Evolutionary conservation across 2,888 invertebrate species (phyloP), one percentile per base, ranked within the genome.

Genomic region (Coelogynopora nodosa): DNA sequence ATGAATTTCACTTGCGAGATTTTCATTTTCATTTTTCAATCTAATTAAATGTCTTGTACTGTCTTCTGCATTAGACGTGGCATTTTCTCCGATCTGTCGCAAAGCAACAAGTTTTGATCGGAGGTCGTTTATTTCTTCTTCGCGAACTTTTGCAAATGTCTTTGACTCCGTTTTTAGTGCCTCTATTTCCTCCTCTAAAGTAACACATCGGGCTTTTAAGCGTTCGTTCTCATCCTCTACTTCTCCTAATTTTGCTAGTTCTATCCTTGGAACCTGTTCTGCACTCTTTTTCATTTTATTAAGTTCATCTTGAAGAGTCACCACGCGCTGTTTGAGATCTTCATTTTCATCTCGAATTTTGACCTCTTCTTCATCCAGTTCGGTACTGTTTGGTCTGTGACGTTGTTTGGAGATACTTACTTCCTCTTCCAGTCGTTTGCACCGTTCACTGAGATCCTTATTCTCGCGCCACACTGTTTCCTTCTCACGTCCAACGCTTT

Each of bases 261-360:
- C 74, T n/a, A 74, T 74, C 23, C 74, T 5, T 13, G 5, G 18
- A n/a, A 10, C 74, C 27, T 74, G 74, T 26, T 74, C 74, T 2
- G 18, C 74, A 26, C 23, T 74, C 23, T 5, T 26, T 23, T 74
- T 74, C 27, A 74, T 26, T 2, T 23, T 5, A 74, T 74, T 74
- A 2, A 74, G 27, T 74, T 74, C 27, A 74, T 26, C 27, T 23
- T 74, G 23, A 5, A 74, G 74, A 26, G 74, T n/a, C 2, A 74
- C 74, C 2, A 74, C 74, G 18, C 74, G 74, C 23, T 23, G 74
- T 23, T 74, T 74, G 27, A 74, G 74, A 26, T 74, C 74, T 26
- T 74, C 74, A 74, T 74, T 74, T 74, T 74, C 74, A 74, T 74
- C 74, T 2, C 74, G 18, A n/a, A 74, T 74, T 74, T 74, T 5